A percentile compares a stretch with the other conserved stretches of the same genome.
These are phyloP conservation scores for Stenurella melanura DNA, from an alignment of 2,888 invertebrate species.

Conservation along the genomic window DNA sequence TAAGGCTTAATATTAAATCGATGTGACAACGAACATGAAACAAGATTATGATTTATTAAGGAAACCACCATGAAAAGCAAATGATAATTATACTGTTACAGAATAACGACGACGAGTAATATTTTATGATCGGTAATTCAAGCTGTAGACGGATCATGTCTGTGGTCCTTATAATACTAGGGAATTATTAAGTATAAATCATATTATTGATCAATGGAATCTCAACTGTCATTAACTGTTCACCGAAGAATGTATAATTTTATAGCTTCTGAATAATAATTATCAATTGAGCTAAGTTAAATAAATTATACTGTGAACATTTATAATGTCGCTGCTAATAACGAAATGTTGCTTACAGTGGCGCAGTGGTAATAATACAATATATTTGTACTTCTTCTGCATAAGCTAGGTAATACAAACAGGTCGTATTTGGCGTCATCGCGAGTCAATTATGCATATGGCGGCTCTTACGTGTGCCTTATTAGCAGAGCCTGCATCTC, in stretches of 20 bases:
- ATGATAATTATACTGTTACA: slow-evolving; percentile 8
- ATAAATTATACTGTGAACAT: no score
- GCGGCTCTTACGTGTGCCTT: no score
- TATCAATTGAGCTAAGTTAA: no score
- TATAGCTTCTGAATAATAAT: background rate
- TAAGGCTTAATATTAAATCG: background rate
- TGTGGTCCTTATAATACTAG: background rate
- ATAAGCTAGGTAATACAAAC: no score
- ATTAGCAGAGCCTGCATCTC: no score
- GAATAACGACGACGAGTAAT: background rate
- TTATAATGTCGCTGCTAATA: no score
- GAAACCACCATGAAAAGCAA: background rate
- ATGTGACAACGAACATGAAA: background rate
- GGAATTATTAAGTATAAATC: slow-evolving; percentile 5
- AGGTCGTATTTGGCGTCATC: no score
- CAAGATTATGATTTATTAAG: slow-evolving; percentile 19
- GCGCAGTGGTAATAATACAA: no score
- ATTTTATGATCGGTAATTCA: background rate
- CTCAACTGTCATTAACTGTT: background rate
- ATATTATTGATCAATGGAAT: background rate
- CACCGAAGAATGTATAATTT: background rate
- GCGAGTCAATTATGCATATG: no score
- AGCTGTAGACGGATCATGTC: background rate
- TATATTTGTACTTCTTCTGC: no score
- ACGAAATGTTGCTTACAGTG: no score